Conservation (phyloP, 2,797 vertebrate species). For the Oreochromis grahami region DNA sequence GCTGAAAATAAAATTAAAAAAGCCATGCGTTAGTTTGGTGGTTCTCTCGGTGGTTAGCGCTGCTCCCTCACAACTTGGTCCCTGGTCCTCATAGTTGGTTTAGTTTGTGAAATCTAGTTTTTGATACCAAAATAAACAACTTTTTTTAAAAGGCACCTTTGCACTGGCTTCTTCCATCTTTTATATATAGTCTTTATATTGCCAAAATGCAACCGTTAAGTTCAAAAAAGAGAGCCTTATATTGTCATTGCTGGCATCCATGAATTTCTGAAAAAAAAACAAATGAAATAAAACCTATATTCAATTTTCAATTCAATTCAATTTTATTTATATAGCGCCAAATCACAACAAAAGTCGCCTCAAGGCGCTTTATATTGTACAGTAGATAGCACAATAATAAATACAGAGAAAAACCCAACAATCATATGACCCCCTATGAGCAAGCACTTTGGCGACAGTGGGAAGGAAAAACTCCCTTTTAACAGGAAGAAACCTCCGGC, state of each 20-base stretch:
- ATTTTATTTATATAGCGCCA: too few species aligned
- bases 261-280: not conserved
- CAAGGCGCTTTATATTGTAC: too few species aligned
- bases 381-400: too few species aligned
- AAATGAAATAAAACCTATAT: not conserved
- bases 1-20: not conserved
- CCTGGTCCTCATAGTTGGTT: not conserved
- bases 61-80: too few species aligned
- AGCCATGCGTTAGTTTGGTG: not conserved
- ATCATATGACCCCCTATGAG: too few species aligned
- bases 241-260: not conserved
- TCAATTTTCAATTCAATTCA: too few species aligned
- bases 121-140: not conserved
- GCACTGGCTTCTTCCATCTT: not conserved
- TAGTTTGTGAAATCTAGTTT: not conserved
- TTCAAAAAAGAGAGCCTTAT: not conserved
- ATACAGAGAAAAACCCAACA: too few species aligned
- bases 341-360: too few species aligned
- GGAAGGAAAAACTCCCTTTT: too few species aligned
- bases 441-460: too few species aligned
- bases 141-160: not conserved
- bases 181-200: not conserved
- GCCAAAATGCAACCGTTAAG: not conserved
- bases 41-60: too few species aligned
- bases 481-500: too few species aligned